phyloP scores from a whole-genome alignment of 2,888 invertebrate genomes.

The Deilephila elpenor region DNA sequence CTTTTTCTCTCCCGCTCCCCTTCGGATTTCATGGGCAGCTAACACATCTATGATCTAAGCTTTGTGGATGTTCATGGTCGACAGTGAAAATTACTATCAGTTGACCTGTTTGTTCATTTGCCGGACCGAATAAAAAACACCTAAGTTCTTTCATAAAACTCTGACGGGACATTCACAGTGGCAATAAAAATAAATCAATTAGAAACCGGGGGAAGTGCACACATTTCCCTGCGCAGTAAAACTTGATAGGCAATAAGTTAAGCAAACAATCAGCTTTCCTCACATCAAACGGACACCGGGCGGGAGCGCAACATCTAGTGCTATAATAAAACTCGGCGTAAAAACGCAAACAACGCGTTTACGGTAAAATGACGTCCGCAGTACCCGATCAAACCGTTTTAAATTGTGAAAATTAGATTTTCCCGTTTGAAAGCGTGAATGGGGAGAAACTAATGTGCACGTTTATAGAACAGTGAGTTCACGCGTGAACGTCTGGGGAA shows the following conservation, averaged over 20 bases:
- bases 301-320: not conserved
- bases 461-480: not conserved
- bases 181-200: not conserved
- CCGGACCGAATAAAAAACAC: no score
- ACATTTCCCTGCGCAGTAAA: not conserved
- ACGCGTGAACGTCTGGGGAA: not conserved
- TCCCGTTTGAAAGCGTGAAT: conserved; percentile 38
- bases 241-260: not conserved
- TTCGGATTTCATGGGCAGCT: no score
- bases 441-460: conserved; percentile 42
- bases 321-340: conserved; percentile 3
- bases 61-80: no score
- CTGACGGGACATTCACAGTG: no score
- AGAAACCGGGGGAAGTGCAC: not conserved
- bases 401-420: conserved; percentile 39
- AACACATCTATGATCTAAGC: no score
- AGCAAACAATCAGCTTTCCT: conserved; percentile 6
- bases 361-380: conserved; percentile 13
- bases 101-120: no score
- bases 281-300: not conserved
- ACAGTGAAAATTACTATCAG: no score
- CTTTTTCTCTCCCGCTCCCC: no score
- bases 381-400: conserved; percentile 10
- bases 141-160: no score
- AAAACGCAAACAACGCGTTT: conserved; percentile 13